These are phyloP conservation scores for Gryllus bimaculatus DNA, from an alignment of 1,140 invertebrate genomes.

Conservation along the genomic window DNA sequence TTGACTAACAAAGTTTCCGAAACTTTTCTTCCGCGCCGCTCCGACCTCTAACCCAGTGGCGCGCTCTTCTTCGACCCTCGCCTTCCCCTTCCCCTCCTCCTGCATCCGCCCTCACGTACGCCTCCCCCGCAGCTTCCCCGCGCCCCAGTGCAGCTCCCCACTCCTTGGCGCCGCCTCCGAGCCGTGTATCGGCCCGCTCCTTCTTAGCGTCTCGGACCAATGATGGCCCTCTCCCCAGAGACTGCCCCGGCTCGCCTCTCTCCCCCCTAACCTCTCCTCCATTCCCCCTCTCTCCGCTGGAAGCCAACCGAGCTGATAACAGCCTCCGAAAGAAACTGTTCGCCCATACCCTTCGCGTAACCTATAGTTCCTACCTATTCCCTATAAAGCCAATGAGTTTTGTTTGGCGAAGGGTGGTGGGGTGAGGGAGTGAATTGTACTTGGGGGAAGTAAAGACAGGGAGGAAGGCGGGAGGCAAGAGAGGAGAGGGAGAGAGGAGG, in stretches of 20 bases:
- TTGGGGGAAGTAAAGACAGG: not conserved
- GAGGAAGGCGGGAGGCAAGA: not conserved
- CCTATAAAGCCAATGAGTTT: conserved; percentile 4
- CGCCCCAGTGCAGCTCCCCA: not conserved
- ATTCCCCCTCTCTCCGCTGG: not conserved
- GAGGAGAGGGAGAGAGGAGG: not conserved
- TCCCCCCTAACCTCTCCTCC: not conserved
- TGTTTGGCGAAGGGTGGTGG: not conserved
- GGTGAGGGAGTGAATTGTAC: not conserved
- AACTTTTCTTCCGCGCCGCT: not conserved
- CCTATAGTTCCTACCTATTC: not conserved
- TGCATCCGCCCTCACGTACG: not conserved
- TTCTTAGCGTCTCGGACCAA: not conserved
- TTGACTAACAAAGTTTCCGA: conserved; percentile 1
- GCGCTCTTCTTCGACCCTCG: not conserved
- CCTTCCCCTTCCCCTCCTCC: not conserved
- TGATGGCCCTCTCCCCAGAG: not conserved
- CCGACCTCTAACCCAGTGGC: not conserved
- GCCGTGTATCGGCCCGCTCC: not conserved
- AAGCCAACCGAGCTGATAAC: conserved; percentile 3
- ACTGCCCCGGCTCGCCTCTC: not conserved
- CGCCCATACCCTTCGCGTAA: not conserved
- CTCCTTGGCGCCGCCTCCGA: not conserved
- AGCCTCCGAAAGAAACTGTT: not conserved
- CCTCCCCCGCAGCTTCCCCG: not conserved